A percentile compares a stretch with the other conserved stretches of the same genome.
Evolutionary conservation across 2,113 vertebrate species (phyloP).

Genomic region (Acanthisitta chloris): DNA sequence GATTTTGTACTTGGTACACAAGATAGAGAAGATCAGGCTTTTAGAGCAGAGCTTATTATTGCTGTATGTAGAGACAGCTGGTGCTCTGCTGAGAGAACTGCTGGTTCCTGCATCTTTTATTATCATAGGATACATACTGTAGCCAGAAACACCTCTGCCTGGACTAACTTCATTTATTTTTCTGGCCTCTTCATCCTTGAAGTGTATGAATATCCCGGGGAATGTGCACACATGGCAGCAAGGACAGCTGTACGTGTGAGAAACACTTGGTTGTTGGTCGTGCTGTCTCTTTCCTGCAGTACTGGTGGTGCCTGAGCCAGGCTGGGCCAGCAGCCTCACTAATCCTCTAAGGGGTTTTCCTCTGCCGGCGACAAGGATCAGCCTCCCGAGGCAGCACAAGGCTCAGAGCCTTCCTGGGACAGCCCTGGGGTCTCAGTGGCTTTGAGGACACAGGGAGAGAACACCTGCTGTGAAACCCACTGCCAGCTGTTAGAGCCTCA

Average conservation of each 20-base stretch:
- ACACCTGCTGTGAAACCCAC: neutral
- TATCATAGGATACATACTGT: constrained; percentile 39
- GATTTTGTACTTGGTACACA: constrained; percentile 19
- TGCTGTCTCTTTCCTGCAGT: neutral
- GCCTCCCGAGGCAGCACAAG: neutral
- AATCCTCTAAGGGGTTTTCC: neutral
- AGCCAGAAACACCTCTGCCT: constrained; percentile 69
- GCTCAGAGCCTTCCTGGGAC: neutral
- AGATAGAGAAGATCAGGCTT: constrained; percentile 16
- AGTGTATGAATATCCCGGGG: neutral
- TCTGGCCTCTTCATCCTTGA: constrained; percentile 52
- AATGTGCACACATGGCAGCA: constrained; percentile 28
- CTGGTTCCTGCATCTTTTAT: constrained; percentile 66
- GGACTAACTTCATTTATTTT: constrained; percentile 51
- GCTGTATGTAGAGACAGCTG: constrained; percentile 43
- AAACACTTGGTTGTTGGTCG: neutral
- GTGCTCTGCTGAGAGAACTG: constrained; percentile 45
- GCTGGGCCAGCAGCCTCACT: neutral
- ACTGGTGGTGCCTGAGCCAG: neutral
- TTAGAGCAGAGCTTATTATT: constrained; percentile 42
- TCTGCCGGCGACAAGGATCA: neutral
- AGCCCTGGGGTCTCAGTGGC: neutral
- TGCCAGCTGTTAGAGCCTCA: neutral
- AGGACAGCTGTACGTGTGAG: constrained; percentile 36
- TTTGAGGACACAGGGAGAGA: neutral